Base-by-base conservation (phyloP, 2,888 invertebrate genomes). In the Drosophila austrosaltans region DNA sequence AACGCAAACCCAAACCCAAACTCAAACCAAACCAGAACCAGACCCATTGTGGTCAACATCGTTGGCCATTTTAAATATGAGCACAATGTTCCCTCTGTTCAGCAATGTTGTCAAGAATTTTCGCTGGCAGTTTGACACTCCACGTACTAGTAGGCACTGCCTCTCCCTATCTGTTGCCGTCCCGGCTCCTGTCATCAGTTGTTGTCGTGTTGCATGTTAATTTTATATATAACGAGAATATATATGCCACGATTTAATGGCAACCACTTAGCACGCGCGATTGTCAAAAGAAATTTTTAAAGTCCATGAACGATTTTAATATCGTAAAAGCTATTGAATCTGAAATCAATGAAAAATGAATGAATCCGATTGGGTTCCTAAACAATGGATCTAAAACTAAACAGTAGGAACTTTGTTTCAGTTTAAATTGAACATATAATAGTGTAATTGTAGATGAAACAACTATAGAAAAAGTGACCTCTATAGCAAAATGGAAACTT, bases 201-300 rank as follows among this genome's bases (percentile, higher is more conserved):
- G 69, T 54, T 72, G 89, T 89, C 90, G 90, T 89, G 88, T 87
- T 78, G 87, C 89, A 84, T 80, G 85, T 89, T 89, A 84, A 87
- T 81, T 86, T 80, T 70, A 60, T 67, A 66, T 71, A 81, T 53
- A 69, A 25, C 79, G 65, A 65, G 81, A 78, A 81, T 81, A 77
- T 86, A 76, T 88, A 82, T 88, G 83, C 87, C 83, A 84, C 88
- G 83, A 83, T 85, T 83, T 87, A 85, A 85, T 79, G 75, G 78
- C 69, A 77, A 69, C 75, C 76, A 82, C 82, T 85, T 80, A 82
- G 80, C 80, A 85, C 86, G 82, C 83, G 87, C 81, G 69, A 67
- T 68, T 81, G 68, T 76, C 80, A 72, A 28, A 68, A 68, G 68
- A 69, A 62, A 68, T 69, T 82, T 70, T 48, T 25, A 48, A 48